Evolutionary conservation across 1,140 invertebrate species (phyloP), one percentile per base, ranked within the genome.

Genomic region (Anoplophora glabripennis): DNA sequence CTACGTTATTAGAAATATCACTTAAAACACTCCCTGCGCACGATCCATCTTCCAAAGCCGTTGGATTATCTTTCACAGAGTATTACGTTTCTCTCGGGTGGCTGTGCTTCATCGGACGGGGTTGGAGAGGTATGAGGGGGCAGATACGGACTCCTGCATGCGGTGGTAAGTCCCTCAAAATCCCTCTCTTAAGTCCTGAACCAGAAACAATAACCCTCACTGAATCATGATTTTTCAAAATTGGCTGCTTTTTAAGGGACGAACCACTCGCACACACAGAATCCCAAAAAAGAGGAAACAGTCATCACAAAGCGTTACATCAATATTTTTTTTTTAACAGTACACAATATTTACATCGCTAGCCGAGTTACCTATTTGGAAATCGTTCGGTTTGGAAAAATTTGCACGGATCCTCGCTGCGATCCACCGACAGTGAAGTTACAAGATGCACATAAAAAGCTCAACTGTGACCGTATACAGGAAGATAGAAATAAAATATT

Each of bases 101-200:
- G 35, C 44, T 21, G 11, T 18, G 7, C 11, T 33, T 48, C 15
- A 7, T 33, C 21, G 21, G 21, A 34, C 7, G 56, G 45, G 34
- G 51, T 44, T 28, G 56, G 41, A 14, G 28, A 21, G 51, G 36
- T 49, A 21, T 51, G 46, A 14, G 38, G 51, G 14, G 18, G 21
- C 37, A 15, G 35, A 40, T 14, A 10, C 21, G 45, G 47, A 41
- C 36, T 45, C 53, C 48, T 38, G 57, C 53, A 59, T 61, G 63
- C 57, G 60, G 70, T 65, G 69, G 70, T 71, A 57, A 68, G 70
- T 70, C 73, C 73, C 69, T 65, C 69, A 61, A 47, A 61, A 61
- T 60, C 63, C 63, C 60, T 64, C 65, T 70, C 70, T n/a, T n/a
- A 72, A 66, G 70, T 71, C 73, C 73, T 75, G 73, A 72, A 74